Percentiles rank a stretch among this genome's conserved stretches.
Evolutionary conservation across 2,888 invertebrate genomes (phyloP).

Genomic region (Matsumyia berberina): DNA sequence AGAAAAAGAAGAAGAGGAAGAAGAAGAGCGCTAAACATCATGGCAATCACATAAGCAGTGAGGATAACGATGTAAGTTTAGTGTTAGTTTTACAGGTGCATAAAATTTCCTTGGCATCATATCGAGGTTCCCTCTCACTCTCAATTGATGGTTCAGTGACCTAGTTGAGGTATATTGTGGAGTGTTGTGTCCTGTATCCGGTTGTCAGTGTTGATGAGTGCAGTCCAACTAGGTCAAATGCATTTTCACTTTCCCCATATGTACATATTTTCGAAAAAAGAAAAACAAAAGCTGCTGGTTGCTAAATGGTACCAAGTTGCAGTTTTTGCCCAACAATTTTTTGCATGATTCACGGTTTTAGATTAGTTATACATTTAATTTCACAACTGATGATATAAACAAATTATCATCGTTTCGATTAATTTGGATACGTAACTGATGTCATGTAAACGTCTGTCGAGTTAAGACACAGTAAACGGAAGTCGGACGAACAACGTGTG

Average conservation of each 20-base stretch:
- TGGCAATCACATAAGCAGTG: constrained; percentile 86
- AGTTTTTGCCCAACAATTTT: constrained; percentile 9
- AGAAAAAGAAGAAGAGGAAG: constrained; percentile 88
- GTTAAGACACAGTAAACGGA: no score
- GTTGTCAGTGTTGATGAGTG: constrained; percentile 35
- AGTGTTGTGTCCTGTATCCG: constrained; percentile 15
- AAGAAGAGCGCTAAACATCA: constrained; percentile 86
- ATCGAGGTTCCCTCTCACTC: not conserved
- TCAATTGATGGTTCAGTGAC: constrained; percentile 51
- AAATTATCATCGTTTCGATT: not conserved
- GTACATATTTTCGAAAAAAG: no score
- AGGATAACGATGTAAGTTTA: constrained; percentile 86
- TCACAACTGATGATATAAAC: not conserved
- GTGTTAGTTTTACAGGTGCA: constrained; percentile 12
- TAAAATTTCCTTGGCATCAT: not conserved
- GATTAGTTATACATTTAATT: not conserved
- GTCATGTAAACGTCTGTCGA: not conserved
- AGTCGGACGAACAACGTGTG: no score
- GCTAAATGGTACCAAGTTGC: not conserved
- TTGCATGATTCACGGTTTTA: constrained; percentile 7
- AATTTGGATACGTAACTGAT: not conserved
- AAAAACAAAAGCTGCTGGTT: not conserved
- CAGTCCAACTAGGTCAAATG: constrained; percentile 52
- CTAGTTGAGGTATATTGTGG: constrained; percentile 39
- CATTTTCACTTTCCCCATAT: constrained; percentile 18